These are phyloP conservation scores for Epinephelus coioides DNA, from an alignment of 2,797 vertebrate species.

Conservation along the genomic window DNA sequence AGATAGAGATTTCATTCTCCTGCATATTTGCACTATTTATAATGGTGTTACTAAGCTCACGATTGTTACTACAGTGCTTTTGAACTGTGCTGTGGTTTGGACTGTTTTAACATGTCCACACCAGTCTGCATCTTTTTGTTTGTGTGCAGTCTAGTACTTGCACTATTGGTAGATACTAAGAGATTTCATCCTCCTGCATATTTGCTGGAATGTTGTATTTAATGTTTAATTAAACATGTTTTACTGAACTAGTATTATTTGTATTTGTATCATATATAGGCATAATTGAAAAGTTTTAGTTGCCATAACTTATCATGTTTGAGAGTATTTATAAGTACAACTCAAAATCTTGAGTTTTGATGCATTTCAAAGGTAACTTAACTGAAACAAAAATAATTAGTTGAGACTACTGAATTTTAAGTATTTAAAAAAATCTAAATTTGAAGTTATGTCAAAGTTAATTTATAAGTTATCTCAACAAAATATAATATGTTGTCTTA, in stretches of 20 bases:
- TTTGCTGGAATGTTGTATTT: conserved; percentile 1
- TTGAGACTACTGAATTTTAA: not conserved
- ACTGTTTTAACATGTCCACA: not conserved
- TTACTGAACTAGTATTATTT: not conserved
- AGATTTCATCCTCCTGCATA: not conserved
- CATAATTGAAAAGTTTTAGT: no score
- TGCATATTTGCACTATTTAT: no score
- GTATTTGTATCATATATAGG: no score
- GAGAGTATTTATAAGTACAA: not conserved
- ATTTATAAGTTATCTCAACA: not conserved
- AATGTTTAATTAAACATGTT: not conserved
- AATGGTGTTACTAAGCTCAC: no score
- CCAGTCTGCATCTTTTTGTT: not conserved
- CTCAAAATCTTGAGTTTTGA: conserved; percentile 2
- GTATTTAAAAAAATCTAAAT: not conserved
- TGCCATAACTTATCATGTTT: not conserved
- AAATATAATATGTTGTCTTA: not conserved
- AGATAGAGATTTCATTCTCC: no score
- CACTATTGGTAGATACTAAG: no score
- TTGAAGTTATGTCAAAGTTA: not conserved
- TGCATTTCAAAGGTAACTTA: conserved; percentile 4
- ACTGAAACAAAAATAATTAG: not conserved
- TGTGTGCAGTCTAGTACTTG: not conserved
- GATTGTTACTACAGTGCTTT: not conserved
- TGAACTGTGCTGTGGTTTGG: not conserved